Evolutionary conservation across 2,888 invertebrate species (phyloP).

Genomic region (Papilio demoleus): DNA sequence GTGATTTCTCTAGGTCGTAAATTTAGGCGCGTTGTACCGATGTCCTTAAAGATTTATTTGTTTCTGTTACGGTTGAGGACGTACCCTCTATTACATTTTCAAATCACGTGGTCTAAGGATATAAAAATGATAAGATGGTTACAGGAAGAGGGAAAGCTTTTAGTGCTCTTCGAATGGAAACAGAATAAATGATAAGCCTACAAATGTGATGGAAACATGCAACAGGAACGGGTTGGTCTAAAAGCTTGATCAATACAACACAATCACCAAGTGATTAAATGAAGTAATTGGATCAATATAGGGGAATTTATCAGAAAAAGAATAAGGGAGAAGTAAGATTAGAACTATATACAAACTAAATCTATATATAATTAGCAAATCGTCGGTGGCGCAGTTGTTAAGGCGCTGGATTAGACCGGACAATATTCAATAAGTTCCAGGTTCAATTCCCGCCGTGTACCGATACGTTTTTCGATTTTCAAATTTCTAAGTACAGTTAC

Average conservation of each 20-base stretch:
- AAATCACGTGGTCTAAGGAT: conserved; percentile 63
- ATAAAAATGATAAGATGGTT: conserved; percentile 78
- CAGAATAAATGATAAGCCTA: conserved; percentile 46
- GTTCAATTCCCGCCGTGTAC: too few species aligned
- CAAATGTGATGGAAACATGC: conserved; percentile 65
- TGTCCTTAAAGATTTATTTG: conserved; percentile 57
- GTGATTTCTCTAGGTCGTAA: conserved; percentile 33
- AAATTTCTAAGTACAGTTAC: too few species aligned
- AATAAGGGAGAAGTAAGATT: background rate
- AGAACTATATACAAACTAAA: background rate
- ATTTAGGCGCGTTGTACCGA: conserved; percentile 43
- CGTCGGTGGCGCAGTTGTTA: too few species aligned
- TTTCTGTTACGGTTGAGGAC: conserved; percentile 62
- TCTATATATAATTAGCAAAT: too few species aligned
- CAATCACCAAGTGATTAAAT: conserved; percentile 47
- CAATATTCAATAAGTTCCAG: too few species aligned
- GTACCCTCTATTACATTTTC: conserved; percentile 64
- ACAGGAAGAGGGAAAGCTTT: conserved; percentile 60
- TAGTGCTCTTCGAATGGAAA: conserved; percentile 55
- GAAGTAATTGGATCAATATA: conserved; percentile 53
- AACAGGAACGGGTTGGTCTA: conserved; percentile 50
- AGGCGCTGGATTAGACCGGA: too few species aligned
- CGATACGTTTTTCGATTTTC: too few species aligned
- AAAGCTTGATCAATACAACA: conserved; percentile 49
- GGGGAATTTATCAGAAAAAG: conserved; percentile 11